Evolutionary conservation across 2,113 vertebrate genomes (phyloP), one percentile per base, ranked within the genome.

Genomic region (Dipodomys merriami): DNA sequence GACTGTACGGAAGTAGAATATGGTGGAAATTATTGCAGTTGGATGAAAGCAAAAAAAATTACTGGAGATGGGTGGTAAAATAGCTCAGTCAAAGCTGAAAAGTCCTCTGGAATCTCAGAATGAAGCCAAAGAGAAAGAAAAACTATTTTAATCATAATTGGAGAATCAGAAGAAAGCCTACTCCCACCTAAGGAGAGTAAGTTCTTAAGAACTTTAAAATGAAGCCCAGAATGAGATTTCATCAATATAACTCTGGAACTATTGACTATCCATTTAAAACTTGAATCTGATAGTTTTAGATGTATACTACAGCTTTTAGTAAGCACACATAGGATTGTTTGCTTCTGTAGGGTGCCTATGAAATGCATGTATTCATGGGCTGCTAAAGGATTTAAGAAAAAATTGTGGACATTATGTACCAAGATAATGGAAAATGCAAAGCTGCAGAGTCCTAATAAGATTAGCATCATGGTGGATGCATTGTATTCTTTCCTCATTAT

Each of bases 351-450:
- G 19, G 6, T 30, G 12, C 11, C 64, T 6, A n/a, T 35, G 76
- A 83, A 94, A 78, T 22, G 68, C 69, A 35, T 23, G 18, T 69
- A 86, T 72, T 46, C 30, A 44, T 76, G n/a, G 39, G 4, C 35
- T 64, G 19, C 39, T 44, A 80, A 83, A 71, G 8, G 2, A 64
- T 64, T 67, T 44, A 27, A 68, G 67, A 73, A 72, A 79, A 88
- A 93, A 60, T 53, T 64, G 15, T 72, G 44, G 19, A 18, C 5
- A 69, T 49, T 44, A 83, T 2, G 65, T 90, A 7, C 23, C 88
- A 87, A 93, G 25, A 86, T 76, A 83, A n/a, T 86, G 53, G 22
- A 76, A 86, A 89, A 68, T 73, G 25, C 72, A 94, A 94, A 73
- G 10, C 35, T 73, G 25, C 13, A 60, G 33, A 49, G n/a, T 33